Evolutionary conservation across 2,797 vertebrate genomes (phyloP), one percentile per base, ranked within the genome.

Genomic region (Myiotriccus ornatus): DNA sequence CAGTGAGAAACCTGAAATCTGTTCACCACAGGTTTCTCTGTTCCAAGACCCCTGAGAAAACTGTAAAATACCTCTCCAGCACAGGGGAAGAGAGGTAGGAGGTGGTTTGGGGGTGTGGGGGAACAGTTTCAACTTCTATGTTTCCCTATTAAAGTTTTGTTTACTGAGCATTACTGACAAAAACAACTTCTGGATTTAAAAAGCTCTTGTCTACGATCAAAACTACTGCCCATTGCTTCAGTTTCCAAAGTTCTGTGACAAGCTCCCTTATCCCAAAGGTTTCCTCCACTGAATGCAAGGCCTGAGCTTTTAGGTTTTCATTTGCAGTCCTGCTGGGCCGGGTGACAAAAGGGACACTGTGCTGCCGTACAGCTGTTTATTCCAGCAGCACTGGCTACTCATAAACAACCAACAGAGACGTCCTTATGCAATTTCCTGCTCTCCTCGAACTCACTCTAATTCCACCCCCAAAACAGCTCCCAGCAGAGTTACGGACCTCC

Each of bases 281-380:
- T 93, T 49, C 84, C 74, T 78, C 57, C 10, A 27, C 65, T 50
- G 73, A 96, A 93, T 68, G 90, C 46, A 50, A 85, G 80, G 84
- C 89, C 75, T 3, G 25, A 89, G 79, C 81, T 74, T 28, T 28
- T 55, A 82, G 84, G 64, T 87, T 94, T 89, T 74, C 90, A 57
- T 24, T 41, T 78, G 49, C 55, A 92, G 53, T 39, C 37, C 91
- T 85, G 81, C 82, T 75, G 62, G 91, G 71, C 55, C 32, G 57
- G 77, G 25, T 78, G 71, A 97, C 96, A 98, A 97, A 97, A 88
- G 94, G 55, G 34, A 71, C 89, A 86, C 95, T 98, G 84, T 97
- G 49, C 49, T 84, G 23, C 44, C 52, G 63, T 82, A 76, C 92
- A 96, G 95, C 93, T 97, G 91, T 95, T 97, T 94, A 84, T 87